Conservation (phyloP, 2,888 invertebrate species). For the Rotaria macrura region DNA sequence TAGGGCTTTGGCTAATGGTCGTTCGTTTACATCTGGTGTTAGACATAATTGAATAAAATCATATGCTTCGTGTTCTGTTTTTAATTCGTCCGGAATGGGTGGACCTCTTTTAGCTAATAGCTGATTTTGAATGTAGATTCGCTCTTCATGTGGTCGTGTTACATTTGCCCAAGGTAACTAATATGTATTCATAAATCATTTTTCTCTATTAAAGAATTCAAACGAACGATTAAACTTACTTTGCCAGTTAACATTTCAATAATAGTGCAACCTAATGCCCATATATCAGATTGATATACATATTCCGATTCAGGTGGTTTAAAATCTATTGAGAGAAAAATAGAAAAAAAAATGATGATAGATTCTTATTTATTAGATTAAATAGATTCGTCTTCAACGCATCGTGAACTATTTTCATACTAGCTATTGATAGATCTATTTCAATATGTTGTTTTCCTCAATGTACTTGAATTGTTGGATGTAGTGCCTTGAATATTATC, state of each 20-base stretch:
- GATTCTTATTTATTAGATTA: too few relatives aligned
- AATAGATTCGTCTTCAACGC: too few relatives aligned
- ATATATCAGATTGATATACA: constrained; percentile 1
- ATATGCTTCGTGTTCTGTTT: neutral
- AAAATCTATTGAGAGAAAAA: neutral
- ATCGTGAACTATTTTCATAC: too few relatives aligned
- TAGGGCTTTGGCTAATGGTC: neutral
- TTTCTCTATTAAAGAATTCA: neutral
- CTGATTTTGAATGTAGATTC: constrained; percentile 14
- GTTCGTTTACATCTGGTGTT: neutral
- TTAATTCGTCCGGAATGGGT: neutral
- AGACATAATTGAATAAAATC: constrained; percentile 4
- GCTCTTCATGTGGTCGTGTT: neutral
- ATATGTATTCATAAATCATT: neutral
- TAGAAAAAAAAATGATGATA: too few relatives aligned
- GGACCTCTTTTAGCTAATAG: constrained; percentile 13
- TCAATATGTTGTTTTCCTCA: too few relatives aligned
- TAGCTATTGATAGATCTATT: too few relatives aligned
- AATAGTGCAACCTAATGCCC: constrained; percentile 9
- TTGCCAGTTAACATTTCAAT: constrained; percentile 13
- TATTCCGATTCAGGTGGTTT: constrained; percentile 22
- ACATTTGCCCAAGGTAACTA: neutral
- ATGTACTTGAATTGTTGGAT: too few relatives aligned
- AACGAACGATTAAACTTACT: neutral
- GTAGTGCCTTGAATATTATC: too few relatives aligned